These are phyloP conservation scores for Centropristis striata DNA, from an alignment of 2,113 vertebrate species.

Conservation along the genomic window DNA sequence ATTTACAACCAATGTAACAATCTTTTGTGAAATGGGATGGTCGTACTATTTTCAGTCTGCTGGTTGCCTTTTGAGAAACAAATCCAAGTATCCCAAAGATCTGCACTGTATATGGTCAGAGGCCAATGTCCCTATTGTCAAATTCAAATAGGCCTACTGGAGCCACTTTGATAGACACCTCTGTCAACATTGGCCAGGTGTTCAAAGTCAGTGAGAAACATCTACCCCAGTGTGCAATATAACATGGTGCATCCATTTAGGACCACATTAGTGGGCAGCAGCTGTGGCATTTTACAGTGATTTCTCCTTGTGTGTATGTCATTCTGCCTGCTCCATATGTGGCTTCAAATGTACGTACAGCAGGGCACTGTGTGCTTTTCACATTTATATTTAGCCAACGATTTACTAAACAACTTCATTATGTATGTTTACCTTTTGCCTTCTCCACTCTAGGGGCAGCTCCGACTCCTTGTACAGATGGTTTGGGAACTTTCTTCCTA, in stretches of 20 bases:
- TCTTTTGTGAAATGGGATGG: background rate
- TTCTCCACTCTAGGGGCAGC: background rate
- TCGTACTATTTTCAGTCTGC: background rate
- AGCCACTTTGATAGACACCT: slow-evolving; percentile 1
- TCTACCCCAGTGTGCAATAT: slow-evolving; percentile 10
- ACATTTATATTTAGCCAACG: background rate
- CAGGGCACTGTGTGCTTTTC: background rate
- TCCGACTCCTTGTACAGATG: background rate
- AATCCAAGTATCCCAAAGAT: background rate
- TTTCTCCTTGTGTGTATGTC: background rate
- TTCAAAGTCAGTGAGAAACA: slow-evolving; percentile 16
- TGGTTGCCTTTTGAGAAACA: background rate
- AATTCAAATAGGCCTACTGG: background rate
- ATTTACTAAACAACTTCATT: background rate
- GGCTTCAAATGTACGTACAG: background rate
- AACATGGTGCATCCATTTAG: slow-evolving; percentile 15
- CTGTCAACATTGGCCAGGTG: slow-evolving; percentile 50
- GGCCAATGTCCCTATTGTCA: slow-evolving; percentile 5
- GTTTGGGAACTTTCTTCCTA: background rate
- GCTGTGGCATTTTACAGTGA: slow-evolving; percentile 36
- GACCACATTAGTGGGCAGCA: slow-evolving; percentile 37
- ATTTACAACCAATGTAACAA: too few relatives aligned
- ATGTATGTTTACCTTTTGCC: background rate
- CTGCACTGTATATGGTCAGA: background rate
- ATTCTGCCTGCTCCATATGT: background rate